phyloP scores from a whole-genome alignment of 1,140 invertebrate genomes.

The Drosophila nebulosa region DNA sequence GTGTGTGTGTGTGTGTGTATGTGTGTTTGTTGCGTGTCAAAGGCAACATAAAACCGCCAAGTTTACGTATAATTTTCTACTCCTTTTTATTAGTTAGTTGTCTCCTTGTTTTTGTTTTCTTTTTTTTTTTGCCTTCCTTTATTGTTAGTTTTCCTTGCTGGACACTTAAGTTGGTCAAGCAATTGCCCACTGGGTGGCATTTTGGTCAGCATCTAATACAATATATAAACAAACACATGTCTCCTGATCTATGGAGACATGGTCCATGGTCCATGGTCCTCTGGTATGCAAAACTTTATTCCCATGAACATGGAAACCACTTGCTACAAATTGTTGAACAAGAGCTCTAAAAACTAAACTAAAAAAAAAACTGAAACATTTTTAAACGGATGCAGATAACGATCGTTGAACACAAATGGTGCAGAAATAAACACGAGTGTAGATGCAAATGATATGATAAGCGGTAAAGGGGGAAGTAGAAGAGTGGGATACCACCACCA shows the following conservation, averaged over 20 bases:
- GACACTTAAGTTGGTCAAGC: slow-evolving; percentile 2
- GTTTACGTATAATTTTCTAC: slow-evolving; percentile 39
- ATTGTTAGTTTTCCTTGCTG: neutral
- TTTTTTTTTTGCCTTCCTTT: neutral
- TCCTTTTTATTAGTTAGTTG: neutral
- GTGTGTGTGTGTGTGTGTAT: no score
- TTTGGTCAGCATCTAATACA: slow-evolving; percentile 36
- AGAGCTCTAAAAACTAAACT: slow-evolving; percentile 47
- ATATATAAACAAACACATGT: slow-evolving; percentile 65
- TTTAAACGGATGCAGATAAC: slow-evolving; percentile 79
- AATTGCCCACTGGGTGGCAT: slow-evolving; percentile 67
- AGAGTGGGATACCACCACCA: neutral
- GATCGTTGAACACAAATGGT: slow-evolving; percentile 79
- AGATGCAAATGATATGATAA: slow-evolving; percentile 78
- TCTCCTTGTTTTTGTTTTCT: neutral
- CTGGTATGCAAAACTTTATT: slow-evolving; percentile 71
- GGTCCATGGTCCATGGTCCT: neutral
- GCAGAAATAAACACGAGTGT: slow-evolving; percentile 79
- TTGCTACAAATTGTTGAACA: slow-evolving; percentile 79
- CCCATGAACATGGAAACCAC: slow-evolving; percentile 78
- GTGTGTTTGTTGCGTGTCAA: slow-evolving; percentile 50
- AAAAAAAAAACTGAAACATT: slow-evolving; percentile 43
- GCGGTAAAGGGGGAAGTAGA: neutral
- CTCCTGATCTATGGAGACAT: slow-evolving; percentile 1
- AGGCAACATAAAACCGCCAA: slow-evolving; percentile 54